These are phyloP conservation scores for Brienomyrus longianalis DNA, from an alignment of 2,113 vertebrate species.

Conservation along the genomic window DNA sequence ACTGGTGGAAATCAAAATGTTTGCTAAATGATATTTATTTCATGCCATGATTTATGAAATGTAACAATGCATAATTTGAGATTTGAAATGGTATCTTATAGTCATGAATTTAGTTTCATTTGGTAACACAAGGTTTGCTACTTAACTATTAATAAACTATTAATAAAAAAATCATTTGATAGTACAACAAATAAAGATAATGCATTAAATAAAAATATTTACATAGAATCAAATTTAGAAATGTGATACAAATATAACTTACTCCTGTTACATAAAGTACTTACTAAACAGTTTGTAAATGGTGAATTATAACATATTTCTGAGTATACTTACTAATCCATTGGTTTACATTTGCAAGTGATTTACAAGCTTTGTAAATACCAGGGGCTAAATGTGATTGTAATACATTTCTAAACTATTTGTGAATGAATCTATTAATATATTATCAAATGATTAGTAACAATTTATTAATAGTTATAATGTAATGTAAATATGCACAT, in stretches of 20 bases:
- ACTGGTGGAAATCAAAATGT: constrained; percentile 3
- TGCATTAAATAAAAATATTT: neutral
- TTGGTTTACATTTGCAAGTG: neutral
- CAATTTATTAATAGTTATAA: neutral
- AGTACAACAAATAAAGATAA: neutral
- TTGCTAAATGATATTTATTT: neutral
- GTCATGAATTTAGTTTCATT: constrained; percentile 20
- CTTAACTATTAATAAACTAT: neutral
- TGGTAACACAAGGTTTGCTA: neutral
- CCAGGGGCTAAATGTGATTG: neutral
- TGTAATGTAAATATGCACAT: neutral
- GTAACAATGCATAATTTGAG: neutral
- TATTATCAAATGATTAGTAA: neutral
- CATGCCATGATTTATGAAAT: constrained; percentile 32
- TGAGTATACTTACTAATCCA: neutral
- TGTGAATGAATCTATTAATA: neutral
- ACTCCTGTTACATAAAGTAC: neutral
- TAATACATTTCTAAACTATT: neutral
- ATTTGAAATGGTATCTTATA: constrained; percentile 27
- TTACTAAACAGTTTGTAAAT: neutral
- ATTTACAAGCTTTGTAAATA: neutral
- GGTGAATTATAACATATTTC: neutral
- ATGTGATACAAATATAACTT: neutral
- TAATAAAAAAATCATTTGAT: neutral
- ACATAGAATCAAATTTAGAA: neutral